A percentile compares a stretch with the other conserved stretches of the same genome.
These are phyloP conservation scores for Sinosuthora webbiana DNA, from an alignment of 2,113 vertebrate genomes.

Conservation along the genomic window DNA sequence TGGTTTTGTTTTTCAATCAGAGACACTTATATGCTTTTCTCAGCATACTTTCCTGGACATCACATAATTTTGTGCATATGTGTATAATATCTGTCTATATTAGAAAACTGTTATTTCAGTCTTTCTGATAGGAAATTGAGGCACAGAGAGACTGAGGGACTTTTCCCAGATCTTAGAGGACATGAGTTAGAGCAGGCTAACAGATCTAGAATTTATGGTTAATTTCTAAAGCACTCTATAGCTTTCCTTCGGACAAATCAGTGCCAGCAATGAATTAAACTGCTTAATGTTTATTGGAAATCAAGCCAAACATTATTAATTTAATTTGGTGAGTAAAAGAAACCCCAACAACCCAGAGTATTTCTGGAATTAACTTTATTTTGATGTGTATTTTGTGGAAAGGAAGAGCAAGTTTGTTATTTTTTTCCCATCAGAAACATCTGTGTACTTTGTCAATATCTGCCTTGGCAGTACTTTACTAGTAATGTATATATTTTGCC, in stretches of 20 bases:
- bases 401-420: not conserved
- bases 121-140: not conserved
- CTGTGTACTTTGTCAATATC: not conserved
- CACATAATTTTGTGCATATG: not conserved
- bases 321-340: not conserved
- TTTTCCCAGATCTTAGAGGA: not conserved
- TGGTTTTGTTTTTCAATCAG: not conserved
- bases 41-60: not conserved
- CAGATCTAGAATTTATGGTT: not conserved
- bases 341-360: not conserved
- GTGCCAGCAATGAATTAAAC: not conserved
- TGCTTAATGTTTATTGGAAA: not conserved
- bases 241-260: not conserved
- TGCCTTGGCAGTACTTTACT: not conserved
- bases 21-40: not conserved
- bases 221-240: not conserved
- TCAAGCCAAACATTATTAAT: not conserved
- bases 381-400: not conserved
- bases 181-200: not conserved
- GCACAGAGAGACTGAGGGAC: not conserved
- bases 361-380: not conserved
- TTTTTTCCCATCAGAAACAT: slow-evolving; percentile 5
- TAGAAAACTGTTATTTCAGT: not conserved
- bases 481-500: not conserved
- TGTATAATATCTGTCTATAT: not conserved